These are phyloP conservation scores for Coleophora flavipennella DNA, from an alignment of 2,888 invertebrate genomes.

Conservation along the genomic window DNA sequence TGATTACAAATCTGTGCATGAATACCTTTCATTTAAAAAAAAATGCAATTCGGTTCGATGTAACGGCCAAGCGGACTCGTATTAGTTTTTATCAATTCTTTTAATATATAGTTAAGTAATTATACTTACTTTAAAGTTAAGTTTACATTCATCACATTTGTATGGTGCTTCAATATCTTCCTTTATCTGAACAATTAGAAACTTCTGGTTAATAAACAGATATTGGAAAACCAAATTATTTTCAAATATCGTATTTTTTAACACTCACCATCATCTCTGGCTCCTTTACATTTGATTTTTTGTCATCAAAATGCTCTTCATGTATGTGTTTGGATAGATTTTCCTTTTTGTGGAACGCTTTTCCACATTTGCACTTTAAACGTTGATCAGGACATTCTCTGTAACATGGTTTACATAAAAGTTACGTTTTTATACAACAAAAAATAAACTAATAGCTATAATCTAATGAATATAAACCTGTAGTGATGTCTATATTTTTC, in stretches of 20 bases:
- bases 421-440: too few species aligned
- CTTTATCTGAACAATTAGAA: constrained; percentile 8
- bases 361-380: constrained; percentile 36
- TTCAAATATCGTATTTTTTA: too few species aligned
- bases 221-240: too few species aligned
- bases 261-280: not conserved
- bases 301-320: not conserved
- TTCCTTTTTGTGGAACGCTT: constrained; percentile 26
- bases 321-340: constrained; percentile 26
- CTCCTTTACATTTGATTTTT: too few species aligned
- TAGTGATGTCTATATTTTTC: constrained; percentile 30
- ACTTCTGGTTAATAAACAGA: not conserved
- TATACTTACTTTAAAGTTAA: constrained; percentile 67
- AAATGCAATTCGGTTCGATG: too few species aligned
- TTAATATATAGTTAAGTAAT: too few species aligned
- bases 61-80: too few species aligned
- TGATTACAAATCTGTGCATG: too few species aligned
- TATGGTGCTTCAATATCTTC: constrained; percentile 20
- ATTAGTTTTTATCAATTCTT: too few species aligned
- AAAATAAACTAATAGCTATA: too few species aligned
- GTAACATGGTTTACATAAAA: constrained; percentile 5
- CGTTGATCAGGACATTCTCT: constrained; percentile 30
- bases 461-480: constrained; percentile 27
- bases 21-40: too few species aligned
- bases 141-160: constrained; percentile 36